These are phyloP conservation scores for Agriotes lineatus DNA, from an alignment of 2,888 invertebrate species.

Conservation along the genomic window DNA sequence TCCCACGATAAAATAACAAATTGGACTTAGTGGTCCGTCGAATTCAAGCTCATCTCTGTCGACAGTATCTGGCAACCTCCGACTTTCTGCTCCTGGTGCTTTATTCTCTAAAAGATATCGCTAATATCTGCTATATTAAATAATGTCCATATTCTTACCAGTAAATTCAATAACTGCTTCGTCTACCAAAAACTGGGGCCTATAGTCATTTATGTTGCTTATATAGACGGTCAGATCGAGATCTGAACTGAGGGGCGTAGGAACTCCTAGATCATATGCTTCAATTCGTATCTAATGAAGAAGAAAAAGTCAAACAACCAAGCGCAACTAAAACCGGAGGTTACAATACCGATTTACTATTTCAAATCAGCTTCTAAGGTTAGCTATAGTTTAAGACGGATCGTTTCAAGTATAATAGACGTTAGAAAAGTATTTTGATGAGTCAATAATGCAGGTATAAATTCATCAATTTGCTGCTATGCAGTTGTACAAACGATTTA, in stretches of 20 bases:
- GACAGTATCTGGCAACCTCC: constrained; percentile 82
- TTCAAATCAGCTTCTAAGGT: too few species aligned
- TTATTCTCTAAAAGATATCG: constrained; percentile 68
- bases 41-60: constrained; percentile 90
- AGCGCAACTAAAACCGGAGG: too few species aligned
- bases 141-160: constrained; percentile 67
- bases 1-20: constrained; percentile 93
- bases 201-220: constrained; percentile 89
- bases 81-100: constrained; percentile 74
- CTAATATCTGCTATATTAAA: background rate
- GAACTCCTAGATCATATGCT: constrained; percentile 89
- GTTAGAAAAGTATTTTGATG: too few species aligned
- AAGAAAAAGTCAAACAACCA: too few species aligned
- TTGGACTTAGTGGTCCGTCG: constrained; percentile 79
- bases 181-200: constrained; percentile 85
- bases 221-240: constrained; percentile 90
- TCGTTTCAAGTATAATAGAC: too few species aligned
- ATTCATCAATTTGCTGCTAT: too few species aligned
- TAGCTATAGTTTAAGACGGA: too few species aligned
- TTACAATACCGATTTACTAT: too few species aligned
- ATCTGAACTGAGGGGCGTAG: constrained; percentile 88
- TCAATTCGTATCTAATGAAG: constrained; percentile 83
- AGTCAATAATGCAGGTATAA: too few species aligned
- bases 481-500: too few species aligned
- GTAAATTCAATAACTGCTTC: constrained; percentile 81